Evolutionary conservation across 1,140 invertebrate species (phyloP), one percentile per base, ranked within the genome.

Genomic region (Tetragonula clypearis): DNA sequence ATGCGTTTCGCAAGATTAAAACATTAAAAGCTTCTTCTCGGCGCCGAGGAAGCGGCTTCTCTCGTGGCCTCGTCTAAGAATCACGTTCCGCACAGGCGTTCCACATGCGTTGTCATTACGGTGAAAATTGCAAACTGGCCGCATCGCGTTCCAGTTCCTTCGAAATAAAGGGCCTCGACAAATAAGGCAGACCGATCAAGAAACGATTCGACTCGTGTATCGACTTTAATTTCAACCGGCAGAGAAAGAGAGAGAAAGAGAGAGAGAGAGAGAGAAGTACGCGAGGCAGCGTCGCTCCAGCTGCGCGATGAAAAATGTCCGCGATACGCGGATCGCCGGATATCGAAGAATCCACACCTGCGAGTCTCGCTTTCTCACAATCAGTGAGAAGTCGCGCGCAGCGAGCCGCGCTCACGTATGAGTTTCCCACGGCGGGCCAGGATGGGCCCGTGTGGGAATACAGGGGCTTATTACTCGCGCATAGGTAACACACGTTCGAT

Each of bases 401-500:
- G 15, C 23, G 26, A n/a, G 8, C 21, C 1, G 41, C 53, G 86
- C 92, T 94, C 94, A 95, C 94, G 94, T 95, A 93, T 94, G 91
- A 93, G 92, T 94, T 95, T 95, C 94, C 94, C 94, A 95, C 94
- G 94, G 87, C 92, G 91, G 92, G 91, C 75, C 87, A 85, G 84
- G 84, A 82, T 86, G 82, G 87, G 84, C 89, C 87, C 89, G 92
- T 95, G 93, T 94, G 93, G 92, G 93, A 95, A 94, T 93, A 94
- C 93, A 89, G 83, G n/a, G 90, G 91, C 92, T 94, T 94, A 94
- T 94, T 93, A 95, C 92, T 91, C 89, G 93, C 90, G 92, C 91
- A 92, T 94, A 93, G 93, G 92, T 91, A 86, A 89, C 83, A 89
- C 83, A 86, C 82, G 84, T 85, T 81, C 78, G 90, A 75, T 71